Percentiles rank a stretch among this genome's conserved stretches.
Evolutionary conservation across 2,797 vertebrate species (phyloP).

Genomic region (Xenopus petersii): DNA sequence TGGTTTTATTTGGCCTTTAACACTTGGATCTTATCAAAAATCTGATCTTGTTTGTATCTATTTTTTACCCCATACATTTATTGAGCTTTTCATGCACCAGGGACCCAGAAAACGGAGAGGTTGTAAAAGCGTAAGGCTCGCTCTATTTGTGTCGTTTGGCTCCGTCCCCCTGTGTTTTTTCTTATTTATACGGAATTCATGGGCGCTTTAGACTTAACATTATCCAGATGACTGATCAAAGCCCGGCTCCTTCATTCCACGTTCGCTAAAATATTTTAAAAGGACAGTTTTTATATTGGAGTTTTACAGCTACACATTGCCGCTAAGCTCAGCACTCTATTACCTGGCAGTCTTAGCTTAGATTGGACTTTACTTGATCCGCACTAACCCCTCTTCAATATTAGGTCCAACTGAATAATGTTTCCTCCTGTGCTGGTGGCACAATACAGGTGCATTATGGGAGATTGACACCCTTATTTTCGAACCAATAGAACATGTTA

Average conservation of each 20-base stretch:
- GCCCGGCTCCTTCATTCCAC: constrained; percentile 62
- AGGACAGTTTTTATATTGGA: constrained; percentile 66
- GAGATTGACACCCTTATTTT: no score
- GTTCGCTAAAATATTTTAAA: constrained; percentile 70
- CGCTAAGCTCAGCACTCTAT: constrained; percentile 63
- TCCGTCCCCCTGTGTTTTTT: constrained; percentile 63
- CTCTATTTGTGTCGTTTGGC: constrained; percentile 60
- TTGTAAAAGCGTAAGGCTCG: constrained; percentile 34
- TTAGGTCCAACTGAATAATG: constrained; percentile 54
- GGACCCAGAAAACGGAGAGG: constrained; percentile 4
- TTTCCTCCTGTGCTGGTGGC: constrained; percentile 52
- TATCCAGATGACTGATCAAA: constrained; percentile 72
- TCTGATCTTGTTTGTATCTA: background rate
- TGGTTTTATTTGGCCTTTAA: no score
- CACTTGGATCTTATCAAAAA: background rate
- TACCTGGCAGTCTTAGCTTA: constrained; percentile 66
- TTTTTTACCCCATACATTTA: background rate
- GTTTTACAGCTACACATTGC: constrained; percentile 69
- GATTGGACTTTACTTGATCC: constrained; percentile 60
- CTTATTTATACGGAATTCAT: constrained; percentile 64
- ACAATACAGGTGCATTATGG: no score
- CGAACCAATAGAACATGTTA: no score
- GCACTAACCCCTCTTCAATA: constrained; percentile 57
- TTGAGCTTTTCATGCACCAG: background rate
- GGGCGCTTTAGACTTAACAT: constrained; percentile 65